phyloP scores from a whole-genome alignment of 1,140 invertebrate genomes.

The Meloidogyne exigua region DNA sequence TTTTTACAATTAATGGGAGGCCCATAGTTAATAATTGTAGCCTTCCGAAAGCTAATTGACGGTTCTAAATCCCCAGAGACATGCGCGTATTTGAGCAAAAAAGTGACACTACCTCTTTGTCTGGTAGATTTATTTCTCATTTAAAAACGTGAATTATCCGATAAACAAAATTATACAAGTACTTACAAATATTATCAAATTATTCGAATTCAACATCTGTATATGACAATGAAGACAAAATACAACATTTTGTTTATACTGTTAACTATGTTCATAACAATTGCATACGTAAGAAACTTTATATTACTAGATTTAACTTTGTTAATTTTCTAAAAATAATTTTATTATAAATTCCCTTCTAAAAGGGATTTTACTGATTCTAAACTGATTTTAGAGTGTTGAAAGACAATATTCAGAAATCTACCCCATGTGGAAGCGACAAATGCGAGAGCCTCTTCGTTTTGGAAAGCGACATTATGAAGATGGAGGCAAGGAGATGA shows the following conservation, averaged over 20 bases:
- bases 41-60: not conserved
- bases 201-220: not conserved
- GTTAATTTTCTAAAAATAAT: no score
- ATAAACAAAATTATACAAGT: no score
- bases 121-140: not conserved
- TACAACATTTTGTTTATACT: not conserved
- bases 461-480: slow-evolving; percentile 52
- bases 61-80: not conserved
- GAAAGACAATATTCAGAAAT: not conserved
- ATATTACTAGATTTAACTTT: not conserved
- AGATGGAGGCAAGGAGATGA: slow-evolving; percentile 6
- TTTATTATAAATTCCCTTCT: no score
- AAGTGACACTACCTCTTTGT: not conserved
- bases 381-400: not conserved
- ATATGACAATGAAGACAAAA: not conserved
- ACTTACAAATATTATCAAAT: no score
- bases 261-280: not conserved
- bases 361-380: no score
- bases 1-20: not conserved
- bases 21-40: not conserved
- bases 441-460: slow-evolving; percentile 54
- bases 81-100: not conserved
- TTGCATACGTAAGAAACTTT: not conserved
- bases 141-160: no score
- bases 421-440: slow-evolving; percentile 12